Evolutionary conservation across 2,797 vertebrate species (phyloP).

Genomic region (Rhinatrema bivittatum): DNA sequence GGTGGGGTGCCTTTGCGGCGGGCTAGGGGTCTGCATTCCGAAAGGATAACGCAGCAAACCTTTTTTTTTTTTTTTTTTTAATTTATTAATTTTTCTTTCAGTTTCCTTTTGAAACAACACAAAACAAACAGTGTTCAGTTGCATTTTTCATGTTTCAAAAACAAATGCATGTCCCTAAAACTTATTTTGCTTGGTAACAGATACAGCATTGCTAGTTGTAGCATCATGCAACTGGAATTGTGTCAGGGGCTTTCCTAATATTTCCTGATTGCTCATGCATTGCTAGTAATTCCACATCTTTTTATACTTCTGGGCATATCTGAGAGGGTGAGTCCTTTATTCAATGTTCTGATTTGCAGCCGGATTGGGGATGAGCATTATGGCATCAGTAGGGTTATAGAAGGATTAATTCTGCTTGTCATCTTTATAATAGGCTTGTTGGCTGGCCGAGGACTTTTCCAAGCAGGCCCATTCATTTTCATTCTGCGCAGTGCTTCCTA

Average conservation of each 20-base stretch:
- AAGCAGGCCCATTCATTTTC: constrained; percentile 13
- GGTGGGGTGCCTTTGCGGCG: too few species aligned
- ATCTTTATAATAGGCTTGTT: background rate
- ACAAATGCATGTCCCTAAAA: background rate
- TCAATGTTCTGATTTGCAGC: background rate
- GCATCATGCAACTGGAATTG: background rate
- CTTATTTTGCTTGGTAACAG: background rate
- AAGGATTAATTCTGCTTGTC: constrained; percentile 14
- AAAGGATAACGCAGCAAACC: too few species aligned
- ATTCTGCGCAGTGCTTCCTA: constrained; percentile 15
- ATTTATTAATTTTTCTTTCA: too few species aligned
- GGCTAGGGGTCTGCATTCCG: too few species aligned
- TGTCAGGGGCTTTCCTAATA: background rate
- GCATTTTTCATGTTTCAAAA: background rate
- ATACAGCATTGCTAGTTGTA: background rate
- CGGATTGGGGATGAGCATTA: background rate
- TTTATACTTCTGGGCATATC: background rate
- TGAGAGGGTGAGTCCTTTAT: background rate
- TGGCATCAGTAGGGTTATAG: background rate
- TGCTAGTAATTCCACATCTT: background rate
- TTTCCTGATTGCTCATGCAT: background rate
- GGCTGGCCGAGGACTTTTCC: background rate
- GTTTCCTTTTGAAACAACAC: too few species aligned
- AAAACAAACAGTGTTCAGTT: background rate
- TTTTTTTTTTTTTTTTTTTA: too few species aligned